Evolutionary conservation across 2,113 vertebrate species (phyloP).

Genomic region (Nycticryphes semicollaris): DNA sequence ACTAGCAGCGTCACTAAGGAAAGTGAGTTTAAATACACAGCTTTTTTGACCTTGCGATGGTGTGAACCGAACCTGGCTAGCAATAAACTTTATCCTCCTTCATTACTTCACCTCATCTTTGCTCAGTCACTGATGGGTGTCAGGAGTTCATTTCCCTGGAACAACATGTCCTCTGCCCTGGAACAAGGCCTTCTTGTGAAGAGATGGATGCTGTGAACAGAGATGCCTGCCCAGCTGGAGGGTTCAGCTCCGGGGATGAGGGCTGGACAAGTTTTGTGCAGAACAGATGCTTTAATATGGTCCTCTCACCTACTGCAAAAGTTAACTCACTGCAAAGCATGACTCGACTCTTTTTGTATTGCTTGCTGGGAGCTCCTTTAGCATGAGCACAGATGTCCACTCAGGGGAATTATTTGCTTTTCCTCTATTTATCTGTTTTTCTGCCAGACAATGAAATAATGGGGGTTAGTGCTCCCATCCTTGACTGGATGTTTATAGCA

Average conservation of each 20-base stretch:
- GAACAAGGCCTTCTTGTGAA: not conserved
- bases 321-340: not conserved
- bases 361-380: not conserved
- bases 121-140: not conserved
- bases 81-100: not conserved
- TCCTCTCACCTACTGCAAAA: not conserved
- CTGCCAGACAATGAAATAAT: conserved; percentile 28
- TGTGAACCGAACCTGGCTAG: not conserved
- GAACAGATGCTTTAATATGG: not conserved
- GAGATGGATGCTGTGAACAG: not conserved
- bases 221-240: not conserved
- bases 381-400: not conserved
- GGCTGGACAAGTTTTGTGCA: not conserved
- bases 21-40: not conserved
- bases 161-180: not conserved
- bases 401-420: not conserved
- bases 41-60: not conserved
- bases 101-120: not conserved
- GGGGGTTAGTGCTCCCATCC: not conserved
- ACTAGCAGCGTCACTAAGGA: not conserved
- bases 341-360: not conserved
- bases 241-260: not conserved
- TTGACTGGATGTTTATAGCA: not conserved
- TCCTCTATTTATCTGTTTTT: conserved; percentile 15
- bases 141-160: not conserved